Evolutionary conservation across 2,113 vertebrate species (phyloP).

Genomic region (Corythornis madagascariensis): DNA sequence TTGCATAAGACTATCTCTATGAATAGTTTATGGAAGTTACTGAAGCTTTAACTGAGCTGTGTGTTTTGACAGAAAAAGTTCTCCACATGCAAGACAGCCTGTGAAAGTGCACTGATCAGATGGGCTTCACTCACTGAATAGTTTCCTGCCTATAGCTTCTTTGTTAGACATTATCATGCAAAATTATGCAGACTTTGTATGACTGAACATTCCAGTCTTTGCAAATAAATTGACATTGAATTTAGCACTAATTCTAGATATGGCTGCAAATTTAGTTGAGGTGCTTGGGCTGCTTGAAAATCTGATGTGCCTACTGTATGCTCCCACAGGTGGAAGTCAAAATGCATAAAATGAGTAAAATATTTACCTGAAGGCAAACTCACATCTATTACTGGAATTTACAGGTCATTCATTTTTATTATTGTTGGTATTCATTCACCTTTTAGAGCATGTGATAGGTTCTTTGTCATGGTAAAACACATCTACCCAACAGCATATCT

Average conservation of each 20-base stretch:
- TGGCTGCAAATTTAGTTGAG: neutral
- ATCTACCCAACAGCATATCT: neutral
- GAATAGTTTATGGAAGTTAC: constrained; percentile 17
- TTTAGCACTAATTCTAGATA: constrained; percentile 44
- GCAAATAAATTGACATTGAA: constrained; percentile 24
- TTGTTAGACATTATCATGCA: constrained; percentile 30
- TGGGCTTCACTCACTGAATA: constrained; percentile 33
- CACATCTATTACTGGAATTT: neutral
- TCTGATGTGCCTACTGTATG: neutral
- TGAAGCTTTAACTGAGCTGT: neutral
- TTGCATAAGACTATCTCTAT: neutral
- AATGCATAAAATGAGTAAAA: neutral
- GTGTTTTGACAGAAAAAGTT: constrained; percentile 36
- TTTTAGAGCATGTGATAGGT: neutral
- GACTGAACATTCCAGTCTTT: constrained; percentile 32
- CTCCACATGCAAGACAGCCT: neutral
- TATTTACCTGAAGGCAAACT: neutral
- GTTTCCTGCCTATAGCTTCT: neutral
- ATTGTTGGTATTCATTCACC: neutral
- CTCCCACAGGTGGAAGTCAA: neutral
- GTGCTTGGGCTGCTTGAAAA: neutral
- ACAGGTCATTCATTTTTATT: neutral
- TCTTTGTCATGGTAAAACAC: neutral
- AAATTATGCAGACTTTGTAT: constrained; percentile 22
- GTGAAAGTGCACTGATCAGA: constrained; percentile 23